Percentiles rank a stretch among this genome's conserved stretches.
Evolutionary conservation across 2,888 invertebrate genomes (phyloP).

Genomic region (Rhamnusium bicolor): DNA sequence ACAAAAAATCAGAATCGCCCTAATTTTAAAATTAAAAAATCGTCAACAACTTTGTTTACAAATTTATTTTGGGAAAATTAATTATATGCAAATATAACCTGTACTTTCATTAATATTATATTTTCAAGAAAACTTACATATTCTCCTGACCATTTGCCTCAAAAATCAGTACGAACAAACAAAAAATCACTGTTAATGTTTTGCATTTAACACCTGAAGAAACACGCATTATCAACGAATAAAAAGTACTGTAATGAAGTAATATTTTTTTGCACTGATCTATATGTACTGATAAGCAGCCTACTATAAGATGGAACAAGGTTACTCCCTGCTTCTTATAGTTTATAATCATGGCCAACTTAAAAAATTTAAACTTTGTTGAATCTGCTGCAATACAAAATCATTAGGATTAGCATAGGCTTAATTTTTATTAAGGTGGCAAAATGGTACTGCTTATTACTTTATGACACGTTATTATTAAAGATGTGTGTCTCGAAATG

Average conservation of each 20-base stretch:
- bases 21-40: no score
- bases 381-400: background rate
- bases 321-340: constrained; percentile 52
- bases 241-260: background rate
- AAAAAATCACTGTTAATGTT: background rate
- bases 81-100: no score
- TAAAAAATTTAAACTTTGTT: constrained; percentile 28
- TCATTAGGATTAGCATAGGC: background rate
- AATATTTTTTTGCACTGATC: constrained; percentile 42
- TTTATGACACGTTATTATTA: background rate
- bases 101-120: no score
- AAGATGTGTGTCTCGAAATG: background rate
- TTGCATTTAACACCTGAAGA: background rate
- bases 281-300: constrained; percentile 42
- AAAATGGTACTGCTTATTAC: background rate
- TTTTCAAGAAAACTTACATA: background rate
- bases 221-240: constrained; percentile 1
- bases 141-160: background rate
- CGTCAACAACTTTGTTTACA: no score
- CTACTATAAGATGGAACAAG: constrained; percentile 52
- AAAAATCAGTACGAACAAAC: background rate
- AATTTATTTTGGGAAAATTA: no score
- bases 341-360: constrained; percentile 48
- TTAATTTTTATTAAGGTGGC: constrained; percentile 23
- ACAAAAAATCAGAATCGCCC: no score